Percentiles rank a stretch among this genome's conserved stretches.
Conservation (phyloP, 1,140 invertebrate species). For the Hyphantria cunea region DNA sequence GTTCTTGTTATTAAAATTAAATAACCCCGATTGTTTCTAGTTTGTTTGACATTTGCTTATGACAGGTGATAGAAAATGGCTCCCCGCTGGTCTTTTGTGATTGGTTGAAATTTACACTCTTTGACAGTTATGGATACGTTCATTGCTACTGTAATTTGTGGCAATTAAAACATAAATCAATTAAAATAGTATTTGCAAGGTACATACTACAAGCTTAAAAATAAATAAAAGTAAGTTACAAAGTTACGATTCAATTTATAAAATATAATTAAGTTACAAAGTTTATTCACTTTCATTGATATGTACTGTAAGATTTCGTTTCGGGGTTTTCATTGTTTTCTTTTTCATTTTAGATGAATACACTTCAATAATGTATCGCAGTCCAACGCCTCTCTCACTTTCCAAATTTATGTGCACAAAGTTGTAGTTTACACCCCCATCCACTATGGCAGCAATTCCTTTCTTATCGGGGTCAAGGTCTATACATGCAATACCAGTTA, state of each 20-base stretch:
- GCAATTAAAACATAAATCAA: no score
- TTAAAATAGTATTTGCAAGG: no score
- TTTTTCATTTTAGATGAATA: conserved; percentile 19
- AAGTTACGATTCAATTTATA: no score
- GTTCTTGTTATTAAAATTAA: conserved; percentile 15
- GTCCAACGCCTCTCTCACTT: conserved; percentile 40
- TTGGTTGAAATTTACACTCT: conserved; percentile 22
- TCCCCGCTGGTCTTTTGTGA: conserved; percentile 10
- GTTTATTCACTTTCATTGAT: no score
- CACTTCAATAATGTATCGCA: conserved; percentile 48
- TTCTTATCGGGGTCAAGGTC: conserved; percentile 41
- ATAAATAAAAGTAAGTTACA: no score
- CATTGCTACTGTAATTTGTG: no score
- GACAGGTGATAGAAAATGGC: conserved; percentile 39
- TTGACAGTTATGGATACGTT: not conserved
- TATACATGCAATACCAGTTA: conserved; percentile 44
- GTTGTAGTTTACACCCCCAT: conserved; percentile 39
- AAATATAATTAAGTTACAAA: no score
- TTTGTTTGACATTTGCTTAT: conserved; percentile 36
- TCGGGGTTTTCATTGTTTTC: no score
- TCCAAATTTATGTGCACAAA: conserved; percentile 37
- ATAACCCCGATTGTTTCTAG: conserved; percentile 28
- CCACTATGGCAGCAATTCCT: conserved; percentile 28
- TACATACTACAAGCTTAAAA: no score
- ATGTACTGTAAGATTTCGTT: no score